Conservation (phyloP, 2,113 vertebrate species). For the Petrocephalus microphthalmus region DNA sequence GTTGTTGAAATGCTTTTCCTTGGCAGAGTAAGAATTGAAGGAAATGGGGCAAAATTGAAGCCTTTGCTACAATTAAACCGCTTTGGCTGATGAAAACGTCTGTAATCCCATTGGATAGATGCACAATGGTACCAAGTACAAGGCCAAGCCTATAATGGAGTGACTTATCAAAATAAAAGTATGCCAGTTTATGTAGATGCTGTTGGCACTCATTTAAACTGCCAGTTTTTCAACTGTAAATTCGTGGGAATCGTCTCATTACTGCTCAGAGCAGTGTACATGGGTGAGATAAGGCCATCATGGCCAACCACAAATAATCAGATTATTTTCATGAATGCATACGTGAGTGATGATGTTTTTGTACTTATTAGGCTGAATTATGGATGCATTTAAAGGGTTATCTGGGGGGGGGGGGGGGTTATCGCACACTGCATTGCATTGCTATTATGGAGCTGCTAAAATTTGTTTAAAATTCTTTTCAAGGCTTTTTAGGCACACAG, state of each 20-base stretch:
- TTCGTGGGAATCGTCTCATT: not conserved
- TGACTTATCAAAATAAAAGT: not conserved
- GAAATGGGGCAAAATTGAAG: not conserved
- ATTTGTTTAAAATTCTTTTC: no score
- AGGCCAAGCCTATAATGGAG: not conserved
- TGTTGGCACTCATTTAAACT: not conserved
- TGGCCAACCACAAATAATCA: not conserved
- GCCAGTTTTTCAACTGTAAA: not conserved
- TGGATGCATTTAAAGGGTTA: not conserved
- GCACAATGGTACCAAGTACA: not conserved
- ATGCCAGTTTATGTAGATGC: not conserved
- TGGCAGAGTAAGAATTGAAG: constrained; percentile 3
- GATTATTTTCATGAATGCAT: not conserved
- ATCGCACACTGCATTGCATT: no score
- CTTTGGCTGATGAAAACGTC: not conserved
- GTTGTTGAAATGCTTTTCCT: not conserved
- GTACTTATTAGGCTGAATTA: not conserved
- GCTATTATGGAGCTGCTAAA: no score
- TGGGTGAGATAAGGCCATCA: not conserved
- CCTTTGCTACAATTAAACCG: not conserved
- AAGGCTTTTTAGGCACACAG: no score
- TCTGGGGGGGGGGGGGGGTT: no score
- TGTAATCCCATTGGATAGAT: not conserved
- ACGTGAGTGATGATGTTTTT: not conserved
- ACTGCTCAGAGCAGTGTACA: not conserved